Evolutionary conservation across 2,888 invertebrate genomes (phyloP).

Genomic region (Adineta ricciae): DNA sequence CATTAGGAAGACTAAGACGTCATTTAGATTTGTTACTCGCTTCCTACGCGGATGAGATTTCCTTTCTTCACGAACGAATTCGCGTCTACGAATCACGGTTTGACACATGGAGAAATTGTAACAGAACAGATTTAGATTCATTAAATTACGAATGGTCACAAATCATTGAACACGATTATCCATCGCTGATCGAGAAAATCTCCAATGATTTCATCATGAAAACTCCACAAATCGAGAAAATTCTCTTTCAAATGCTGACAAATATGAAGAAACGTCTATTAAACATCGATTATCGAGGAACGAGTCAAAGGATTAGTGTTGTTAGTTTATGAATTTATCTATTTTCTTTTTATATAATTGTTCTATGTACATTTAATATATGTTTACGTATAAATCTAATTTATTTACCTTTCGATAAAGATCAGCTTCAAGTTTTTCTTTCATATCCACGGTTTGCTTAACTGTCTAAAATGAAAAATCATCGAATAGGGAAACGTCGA

Average conservation of each 20-base stretch:
- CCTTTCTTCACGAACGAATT: neutral
- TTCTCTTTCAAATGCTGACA: neutral
- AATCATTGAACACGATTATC: neutral
- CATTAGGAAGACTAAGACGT: neutral
- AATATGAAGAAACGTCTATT: neutral
- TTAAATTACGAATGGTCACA: neutral
- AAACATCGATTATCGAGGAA: neutral
- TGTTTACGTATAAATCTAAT: neutral
- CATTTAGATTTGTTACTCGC: neutral
- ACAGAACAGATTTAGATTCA: neutral
- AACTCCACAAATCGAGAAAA: neutral
- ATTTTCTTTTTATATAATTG: too few relatives aligned
- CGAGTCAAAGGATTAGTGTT: neutral
- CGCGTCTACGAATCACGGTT: neutral
- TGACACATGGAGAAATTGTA: neutral
- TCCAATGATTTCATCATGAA: neutral
- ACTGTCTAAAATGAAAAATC: too few relatives aligned
- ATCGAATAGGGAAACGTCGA: too few relatives aligned
- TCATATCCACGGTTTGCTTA: neutral
- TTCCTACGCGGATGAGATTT: neutral
- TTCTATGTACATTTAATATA: neutral
- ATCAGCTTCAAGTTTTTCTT: conserved; percentile 3
- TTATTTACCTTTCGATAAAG: neutral
- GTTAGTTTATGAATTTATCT: neutral
- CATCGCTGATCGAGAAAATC: neutral